These are phyloP conservation scores for Prosopocoilus inquinatus DNA, from an alignment of 2,888 invertebrate species.

Conservation along the genomic window DNA sequence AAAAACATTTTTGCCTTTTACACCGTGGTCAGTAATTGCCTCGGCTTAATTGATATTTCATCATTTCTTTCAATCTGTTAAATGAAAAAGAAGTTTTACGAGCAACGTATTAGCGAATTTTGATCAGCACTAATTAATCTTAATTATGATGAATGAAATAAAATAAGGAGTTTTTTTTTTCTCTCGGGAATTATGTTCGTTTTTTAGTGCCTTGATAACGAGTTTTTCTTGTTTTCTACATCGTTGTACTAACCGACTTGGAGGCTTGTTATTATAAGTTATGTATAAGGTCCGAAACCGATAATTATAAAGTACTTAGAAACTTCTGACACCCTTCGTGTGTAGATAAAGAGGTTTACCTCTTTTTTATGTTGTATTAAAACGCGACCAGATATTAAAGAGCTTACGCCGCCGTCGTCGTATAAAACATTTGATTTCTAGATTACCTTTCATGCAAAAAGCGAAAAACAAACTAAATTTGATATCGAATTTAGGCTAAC, in stretches of 20 bases:
- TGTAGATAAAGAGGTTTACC: slow-evolving; percentile 8
- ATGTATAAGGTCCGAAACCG: slow-evolving; percentile 32
- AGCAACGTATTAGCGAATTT: no score
- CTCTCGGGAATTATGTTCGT: no score
- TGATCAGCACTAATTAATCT: background rate
- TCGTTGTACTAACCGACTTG: slow-evolving; percentile 16
- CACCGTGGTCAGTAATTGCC: no score
- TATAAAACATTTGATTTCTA: background rate
- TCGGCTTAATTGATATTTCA: no score
- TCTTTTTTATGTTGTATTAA: no score
- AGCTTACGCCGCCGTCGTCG: background rate
- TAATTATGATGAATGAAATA: background rate
- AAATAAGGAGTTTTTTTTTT: no score
- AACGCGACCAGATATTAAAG: no score
- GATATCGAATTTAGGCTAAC: no score
- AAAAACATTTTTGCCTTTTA: no score
- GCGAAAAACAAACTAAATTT: background rate
- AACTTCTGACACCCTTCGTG: slow-evolving; percentile 41
- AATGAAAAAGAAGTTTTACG: no score
- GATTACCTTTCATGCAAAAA: background rate
- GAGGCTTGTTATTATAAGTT: slow-evolving; percentile 34
- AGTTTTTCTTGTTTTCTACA: slow-evolving; percentile 9
- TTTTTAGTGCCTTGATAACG: background rate
- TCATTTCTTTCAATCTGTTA: no score
- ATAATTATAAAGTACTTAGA: slow-evolving; percentile 47